A percentile compares a stretch with the other conserved stretches of the same genome.
Evolutionary conservation across 2,888 invertebrate species (phyloP).

Genomic region (Arenicola marina): DNA sequence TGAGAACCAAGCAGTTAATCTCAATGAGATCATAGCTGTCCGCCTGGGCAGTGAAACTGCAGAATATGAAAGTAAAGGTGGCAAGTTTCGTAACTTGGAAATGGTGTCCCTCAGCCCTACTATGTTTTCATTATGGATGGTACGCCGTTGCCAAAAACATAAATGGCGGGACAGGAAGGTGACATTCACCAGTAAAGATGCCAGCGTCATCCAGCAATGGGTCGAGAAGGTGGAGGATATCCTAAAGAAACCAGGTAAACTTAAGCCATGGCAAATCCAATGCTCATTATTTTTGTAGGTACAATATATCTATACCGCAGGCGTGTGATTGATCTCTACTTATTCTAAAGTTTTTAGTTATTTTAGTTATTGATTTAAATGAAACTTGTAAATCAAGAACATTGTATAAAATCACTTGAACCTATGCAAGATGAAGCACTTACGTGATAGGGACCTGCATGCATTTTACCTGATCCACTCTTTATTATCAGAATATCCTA

Average conservation of each 20-base stretch:
- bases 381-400: too few species aligned
- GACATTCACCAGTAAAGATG: constrained; percentile 47
- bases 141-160: constrained; percentile 43
- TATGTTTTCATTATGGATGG: constrained; percentile 44
- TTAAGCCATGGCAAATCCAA: too few species aligned
- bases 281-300: too few species aligned
- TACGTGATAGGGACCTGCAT: too few species aligned
- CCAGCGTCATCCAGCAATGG: constrained; percentile 54
- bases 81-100: constrained; percentile 31
- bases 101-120: constrained; percentile 41
- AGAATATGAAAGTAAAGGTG: background rate
- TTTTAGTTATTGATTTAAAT: too few species aligned
- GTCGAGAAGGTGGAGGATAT: constrained; percentile 50
- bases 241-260: constrained; percentile 47
- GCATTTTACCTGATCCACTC: too few species aligned
- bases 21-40: constrained; percentile 20
- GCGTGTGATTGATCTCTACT: too few species aligned
- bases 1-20: constrained; percentile 23
- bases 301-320: too few species aligned
- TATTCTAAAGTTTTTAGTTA: too few species aligned
- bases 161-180: constrained; percentile 50
- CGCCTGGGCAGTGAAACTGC: background rate
- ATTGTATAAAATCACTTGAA: too few species aligned
- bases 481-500: too few species aligned
- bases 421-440: too few species aligned